Evolutionary conservation across 2,797 vertebrate genomes (phyloP), one percentile per base, ranked within the genome.

Genomic region (Catamblyrhynchus diadema): DNA sequence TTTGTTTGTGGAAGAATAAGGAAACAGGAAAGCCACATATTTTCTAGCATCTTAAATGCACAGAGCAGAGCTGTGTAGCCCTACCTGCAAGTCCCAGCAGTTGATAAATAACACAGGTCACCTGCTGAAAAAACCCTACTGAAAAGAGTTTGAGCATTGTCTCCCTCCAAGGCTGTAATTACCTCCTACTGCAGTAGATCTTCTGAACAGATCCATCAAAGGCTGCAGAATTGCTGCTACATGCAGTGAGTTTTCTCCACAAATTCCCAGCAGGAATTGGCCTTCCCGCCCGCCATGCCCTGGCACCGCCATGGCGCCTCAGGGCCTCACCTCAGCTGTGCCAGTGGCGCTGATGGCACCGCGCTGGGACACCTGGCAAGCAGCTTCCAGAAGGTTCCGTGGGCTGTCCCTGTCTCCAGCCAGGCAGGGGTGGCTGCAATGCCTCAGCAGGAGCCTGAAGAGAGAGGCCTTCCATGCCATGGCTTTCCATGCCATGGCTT

Each of bases 351-450:
- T 17, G 6, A 0, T 10, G 24, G 2, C 47, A 3, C 39, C 3
- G 14, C 9, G 0, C 6, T 0, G 1, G 5, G 7, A 10, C 50
- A 8, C 20, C 13, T 1, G 0, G 5, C 41, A 24, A 7, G 30
- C 0, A 45, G 6, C 65, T 88, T 44, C 66, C 70, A 37, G 47
- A 22, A 4, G 3, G 3, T 32, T 28, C 85, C 2, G 0, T 2
- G 39, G n/a, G 2, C 28, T 8, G 2, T 18, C 39, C 3, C 0
- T 8, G 30, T 45, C 35, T 47, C 33, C 47, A 16, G 45, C 37
- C 0, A 0, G 16, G 16, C 0, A 1, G 17, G 14, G 25, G 4
- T 3, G 19, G 75, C 16, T 10, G 30, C 32, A 37, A 1, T 5
- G 4, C 2, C 56, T 41, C 35, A 4, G 50, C 1, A 0, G 33